Evolutionary conservation across 2,797 vertebrate species (phyloP), one percentile per base, ranked within the genome.

Genomic region (Karalla daura): DNA sequence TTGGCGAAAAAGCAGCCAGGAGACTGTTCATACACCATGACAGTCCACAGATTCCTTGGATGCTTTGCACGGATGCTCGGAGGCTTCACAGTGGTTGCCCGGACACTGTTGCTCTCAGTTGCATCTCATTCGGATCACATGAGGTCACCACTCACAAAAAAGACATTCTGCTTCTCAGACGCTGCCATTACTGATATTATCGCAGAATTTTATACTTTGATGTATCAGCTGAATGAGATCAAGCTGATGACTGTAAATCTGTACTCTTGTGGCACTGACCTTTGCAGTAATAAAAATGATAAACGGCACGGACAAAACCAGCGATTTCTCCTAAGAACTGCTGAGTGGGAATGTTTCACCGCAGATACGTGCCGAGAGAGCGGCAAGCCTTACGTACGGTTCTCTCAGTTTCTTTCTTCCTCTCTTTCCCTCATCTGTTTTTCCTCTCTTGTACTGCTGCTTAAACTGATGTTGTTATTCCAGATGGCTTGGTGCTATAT

Each of bases 21-120:
- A 76, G 70, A 70, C 67, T 67, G 74, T 78, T 85, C 79, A 81
- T 64, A 32, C 83, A 85, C 60, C 77, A 61, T 74, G 77, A 81
- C 84, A 72, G 71, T 79, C 81, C 82, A 49, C 43, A 77, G 87
- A 91, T 89, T 91, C 87, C 79, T 67, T 39, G 65, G 83, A 83
- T 86, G 81, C 79, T 62, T 80, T 17, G 66, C 77, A 39, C 25
- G 72, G 82, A 84, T 71, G 70, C 80, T 84, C 64, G 12, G 43
- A 74, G 53, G 55, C 33, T 43, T 80, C 64, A 5, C 59, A 66
- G 28, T 36, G 63, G 87, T 88, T 86, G 61, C 84, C 44, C 15
- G 6, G 84, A 81, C 77, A 79, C 74, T 52, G 80, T 81, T 82
- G 83, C 82, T 83, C 79, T 67, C 60, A 72, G 76, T 61, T 74